Evolutionary conservation across 2,888 invertebrate genomes (phyloP).

Genomic region (Cerastis leucographa): DNA sequence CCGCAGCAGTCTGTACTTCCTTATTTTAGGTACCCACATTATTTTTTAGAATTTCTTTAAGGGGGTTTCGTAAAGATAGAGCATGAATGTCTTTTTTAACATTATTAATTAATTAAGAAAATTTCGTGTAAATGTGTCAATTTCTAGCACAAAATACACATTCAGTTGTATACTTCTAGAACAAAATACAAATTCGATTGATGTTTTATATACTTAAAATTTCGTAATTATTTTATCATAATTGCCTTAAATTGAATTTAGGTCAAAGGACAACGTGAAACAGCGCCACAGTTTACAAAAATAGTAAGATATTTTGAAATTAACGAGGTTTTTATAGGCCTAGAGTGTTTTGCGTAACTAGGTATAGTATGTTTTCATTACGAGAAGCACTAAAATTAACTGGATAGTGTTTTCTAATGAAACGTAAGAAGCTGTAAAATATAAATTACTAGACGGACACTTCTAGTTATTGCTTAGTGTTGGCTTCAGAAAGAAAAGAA

Average conservation of each 20-base stretch:
- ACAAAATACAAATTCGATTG: not conserved
- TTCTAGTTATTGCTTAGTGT: slow-evolving; percentile 45
- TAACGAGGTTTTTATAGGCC: not conserved
- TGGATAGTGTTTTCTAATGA: slow-evolving; percentile 30
- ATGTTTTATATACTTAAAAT: not conserved
- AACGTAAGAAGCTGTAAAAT: slow-evolving; percentile 41
- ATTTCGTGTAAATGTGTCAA: not conserved
- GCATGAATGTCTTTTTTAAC: not conserved
- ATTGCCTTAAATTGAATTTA: not conserved
- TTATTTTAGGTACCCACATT: not conserved
- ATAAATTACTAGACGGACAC: slow-evolving; percentile 32
- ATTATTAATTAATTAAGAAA: not conserved
- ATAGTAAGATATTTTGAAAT: not conserved
- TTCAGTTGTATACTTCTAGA: not conserved
- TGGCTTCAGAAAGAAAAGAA: slow-evolving; percentile 30
- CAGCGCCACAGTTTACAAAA: not conserved
- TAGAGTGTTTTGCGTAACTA: slow-evolving; percentile 18
- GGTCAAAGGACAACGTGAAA: not conserved
- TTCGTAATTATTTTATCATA: not conserved
- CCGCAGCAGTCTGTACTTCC: slow-evolving; percentile 4
- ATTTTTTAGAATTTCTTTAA: slow-evolving; percentile 13
- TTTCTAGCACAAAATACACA: not conserved
- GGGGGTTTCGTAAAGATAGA: not conserved
- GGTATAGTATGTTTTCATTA: slow-evolving; percentile 38
- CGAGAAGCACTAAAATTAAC: slow-evolving; percentile 38